phyloP scores from a whole-genome alignment of 2,113 vertebrate species.

The Carassius gibelio region DNA sequence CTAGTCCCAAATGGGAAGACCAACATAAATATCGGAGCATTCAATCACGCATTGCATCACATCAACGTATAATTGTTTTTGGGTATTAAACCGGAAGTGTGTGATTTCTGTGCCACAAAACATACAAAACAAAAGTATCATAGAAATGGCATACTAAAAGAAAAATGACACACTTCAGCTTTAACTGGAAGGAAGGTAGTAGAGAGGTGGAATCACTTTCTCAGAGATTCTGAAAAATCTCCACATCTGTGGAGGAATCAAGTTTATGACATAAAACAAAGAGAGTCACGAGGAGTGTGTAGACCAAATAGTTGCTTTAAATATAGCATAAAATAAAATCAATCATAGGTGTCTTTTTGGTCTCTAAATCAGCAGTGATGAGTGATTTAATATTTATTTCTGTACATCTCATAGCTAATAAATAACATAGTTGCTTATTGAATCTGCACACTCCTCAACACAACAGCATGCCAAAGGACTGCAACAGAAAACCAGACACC shows the following conservation, averaged over 20 bases:
- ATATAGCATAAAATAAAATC: background rate
- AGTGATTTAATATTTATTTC: background rate
- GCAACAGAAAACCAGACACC: conserved; percentile 26
- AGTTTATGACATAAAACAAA: conserved; percentile 28
- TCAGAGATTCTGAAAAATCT: background rate
- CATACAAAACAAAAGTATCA: background rate
- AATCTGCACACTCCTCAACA: conserved; percentile 58
- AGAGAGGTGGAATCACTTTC: background rate
- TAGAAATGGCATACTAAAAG: background rate
- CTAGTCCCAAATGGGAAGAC: conserved; percentile 25
- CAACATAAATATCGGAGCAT: conserved; percentile 22
- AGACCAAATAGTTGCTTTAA: conserved; percentile 37
- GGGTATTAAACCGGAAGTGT: conserved; percentile 34
- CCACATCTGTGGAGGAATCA: conserved; percentile 33
- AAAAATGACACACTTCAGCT: background rate
- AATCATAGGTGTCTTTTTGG: background rate
- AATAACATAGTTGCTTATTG: conserved; percentile 4
- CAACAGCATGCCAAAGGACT: conserved; percentile 23
- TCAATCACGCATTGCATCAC: conserved; percentile 30
- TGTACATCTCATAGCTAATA: background rate
- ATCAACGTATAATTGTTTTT: conserved; percentile 32
- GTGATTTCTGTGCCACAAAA: background rate
- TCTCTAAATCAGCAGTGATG: background rate
- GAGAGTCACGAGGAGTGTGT: conserved; percentile 42
- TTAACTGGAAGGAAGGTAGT: background rate